Evolutionary conservation across 2,113 vertebrate genomes (phyloP), one percentile per base, ranked within the genome.

Genomic region (Diadophis punctatus): DNA sequence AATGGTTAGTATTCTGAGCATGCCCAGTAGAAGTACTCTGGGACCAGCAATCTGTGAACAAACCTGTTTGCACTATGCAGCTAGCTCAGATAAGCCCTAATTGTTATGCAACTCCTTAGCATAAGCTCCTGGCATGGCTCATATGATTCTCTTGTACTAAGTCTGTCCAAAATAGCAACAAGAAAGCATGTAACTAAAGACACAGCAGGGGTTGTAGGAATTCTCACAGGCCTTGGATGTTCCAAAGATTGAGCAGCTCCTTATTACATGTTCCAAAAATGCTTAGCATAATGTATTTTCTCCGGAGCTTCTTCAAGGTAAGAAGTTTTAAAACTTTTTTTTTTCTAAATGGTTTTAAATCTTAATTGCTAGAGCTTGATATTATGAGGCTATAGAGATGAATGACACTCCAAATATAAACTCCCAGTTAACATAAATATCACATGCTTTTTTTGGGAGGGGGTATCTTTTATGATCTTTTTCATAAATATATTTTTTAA

Each of bases 301-400:
- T 98, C 91, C 98, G 97, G 93, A 97, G 98, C 94, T 97, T 98
- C 96, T 98, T 98, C 95, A 97, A 98, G 98, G 98, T 99, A 98
- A 98, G 97, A 53, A 20, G 92, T 96, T 96, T 96, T 93, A 90
- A 85, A 95, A 96, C 91, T 96, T 96, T 96, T 96, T 87, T 46
- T 87, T 87, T n/a, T 90, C 90, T 94, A 56, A 90, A 91, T 91
- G 89, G 90, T 93, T 58, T 92, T 52, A 51, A 89, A 92, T 89
- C n/a, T 93, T 86, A 80, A 90, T 94, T 93, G 89, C 90, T 93
- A 84, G 30, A 90, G 91, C 93, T 95, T 63, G 89, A 87, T 80
- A 90, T 94, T 90, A 93, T 93, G 92, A 34, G n/a, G 55, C n/a
- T 86, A 8, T 49, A 27, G 58, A 74, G 39, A 51, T 86, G 30